A percentile compares a stretch with the other conserved stretches of the same genome.
Evolutionary conservation across 2,113 vertebrate genomes (phyloP).

Genomic region (Turdus rufiventris): DNA sequence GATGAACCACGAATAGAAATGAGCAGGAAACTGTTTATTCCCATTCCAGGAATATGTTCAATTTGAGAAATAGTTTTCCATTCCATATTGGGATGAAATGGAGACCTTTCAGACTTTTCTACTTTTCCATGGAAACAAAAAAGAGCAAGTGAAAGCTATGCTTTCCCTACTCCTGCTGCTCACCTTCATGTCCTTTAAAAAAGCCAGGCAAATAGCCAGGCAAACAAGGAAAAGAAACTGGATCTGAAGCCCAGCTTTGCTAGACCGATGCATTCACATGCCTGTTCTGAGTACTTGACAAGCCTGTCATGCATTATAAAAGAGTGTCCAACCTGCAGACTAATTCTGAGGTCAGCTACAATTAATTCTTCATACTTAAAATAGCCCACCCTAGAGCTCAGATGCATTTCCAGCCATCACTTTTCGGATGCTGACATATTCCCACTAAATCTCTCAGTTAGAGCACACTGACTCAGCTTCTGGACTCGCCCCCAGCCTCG

Average conservation of each 20-base stretch:
- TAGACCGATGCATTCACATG: background rate
- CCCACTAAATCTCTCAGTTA: background rate
- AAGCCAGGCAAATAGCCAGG: background rate
- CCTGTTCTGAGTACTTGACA: background rate
- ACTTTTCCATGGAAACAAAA: background rate
- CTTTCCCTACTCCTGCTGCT: background rate
- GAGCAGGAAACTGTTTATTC: background rate
- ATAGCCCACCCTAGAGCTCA: background rate
- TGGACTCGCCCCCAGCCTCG: background rate
- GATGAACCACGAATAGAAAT: constrained; percentile 2
- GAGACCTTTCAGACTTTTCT: background rate
- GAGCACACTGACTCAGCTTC: background rate
- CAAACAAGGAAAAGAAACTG: background rate
- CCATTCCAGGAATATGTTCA: background rate
- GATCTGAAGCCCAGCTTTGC: background rate
- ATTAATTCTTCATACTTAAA: background rate
- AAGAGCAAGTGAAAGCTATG: background rate
- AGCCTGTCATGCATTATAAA: background rate
- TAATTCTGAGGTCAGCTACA: background rate
- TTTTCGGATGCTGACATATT: background rate
- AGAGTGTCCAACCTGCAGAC: background rate
- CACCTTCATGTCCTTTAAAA: background rate
- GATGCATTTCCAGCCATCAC: background rate
- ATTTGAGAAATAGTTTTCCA: background rate
- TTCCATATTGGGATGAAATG: constrained; percentile 6